Evolutionary conservation across 2,797 vertebrate species (phyloP), one percentile per base, ranked within the genome.

Genomic region (Craterocephalus amniculus): DNA sequence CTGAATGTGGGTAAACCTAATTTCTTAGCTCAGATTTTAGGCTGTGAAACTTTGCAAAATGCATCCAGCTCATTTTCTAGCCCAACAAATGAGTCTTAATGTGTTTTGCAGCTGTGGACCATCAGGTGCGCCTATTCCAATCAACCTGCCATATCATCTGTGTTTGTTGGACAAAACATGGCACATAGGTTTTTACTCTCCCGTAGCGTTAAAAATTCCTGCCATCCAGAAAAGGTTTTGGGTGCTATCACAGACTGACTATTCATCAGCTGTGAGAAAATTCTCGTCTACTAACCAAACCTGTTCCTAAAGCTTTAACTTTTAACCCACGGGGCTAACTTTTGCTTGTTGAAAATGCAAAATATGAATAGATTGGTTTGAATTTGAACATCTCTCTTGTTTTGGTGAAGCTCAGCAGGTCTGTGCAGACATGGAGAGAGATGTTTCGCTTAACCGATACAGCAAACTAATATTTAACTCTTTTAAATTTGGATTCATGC

Each of bases 141-240:
- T 95, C 92, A 92, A 93, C 95, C 95, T 95, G 95, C 94, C 96
- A 94, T 90, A 85, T 89, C 75, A 78, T 92, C 93, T 89, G 92
- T 97, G 96, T 99, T 98, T 98, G 97, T 99, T 99, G 97, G 97
- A 97, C 96, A 95, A 99, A 99, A 99, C 98, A 99, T 99, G 98
- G 97, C 98, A 97, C 94, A 93, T 94, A 95, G 89, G 94, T 92
- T 94, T 93, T 90, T 93, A 92, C 89, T 85, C 93, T 86, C 88
- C 74, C 71, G 63, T 60, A 78, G 52, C 52, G 66, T 85, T 89
- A 52, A 67, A 67, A 86, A 91, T 27, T 76, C 83, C 89, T 89
- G 59, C 75, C 58, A 40, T 87, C 55, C 63, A 66, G 16, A 76
- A 78, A 78, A 86, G 72, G 75, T 74, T 83, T 84, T 74, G 79